A percentile compares a stretch with the other conserved stretches of the same genome.
Evolutionary conservation across 2,888 invertebrate genomes (phyloP).

Genomic region (Andrena trimmerana): DNA sequence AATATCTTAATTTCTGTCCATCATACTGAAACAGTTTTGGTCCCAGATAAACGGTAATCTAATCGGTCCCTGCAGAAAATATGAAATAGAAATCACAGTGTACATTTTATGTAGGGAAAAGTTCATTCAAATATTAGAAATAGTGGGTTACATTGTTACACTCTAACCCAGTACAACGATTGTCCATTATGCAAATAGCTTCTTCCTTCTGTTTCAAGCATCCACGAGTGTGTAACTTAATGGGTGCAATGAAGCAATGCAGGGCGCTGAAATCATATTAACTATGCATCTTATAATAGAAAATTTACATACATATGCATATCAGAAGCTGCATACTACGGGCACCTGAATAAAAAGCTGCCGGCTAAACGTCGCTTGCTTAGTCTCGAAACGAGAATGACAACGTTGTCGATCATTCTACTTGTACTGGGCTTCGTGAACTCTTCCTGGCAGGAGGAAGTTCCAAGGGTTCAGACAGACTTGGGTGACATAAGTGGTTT

Average conservation of each 20-base stretch:
- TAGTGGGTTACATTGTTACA: no score
- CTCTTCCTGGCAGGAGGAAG: not conserved
- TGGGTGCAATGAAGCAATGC: not conserved
- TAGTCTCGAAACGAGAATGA: not conserved
- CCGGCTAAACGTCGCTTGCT: not conserved
- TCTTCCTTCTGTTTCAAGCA: not conserved
- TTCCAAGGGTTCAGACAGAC: constrained; percentile 71
- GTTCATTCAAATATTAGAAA: not conserved
- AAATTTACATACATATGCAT: no score
- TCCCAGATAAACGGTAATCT: not conserved
- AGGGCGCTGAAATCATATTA: no score
- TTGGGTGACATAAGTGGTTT: constrained; percentile 74
- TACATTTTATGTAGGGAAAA: not conserved
- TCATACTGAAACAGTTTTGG: no score
- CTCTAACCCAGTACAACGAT: no score
- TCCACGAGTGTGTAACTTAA: not conserved
- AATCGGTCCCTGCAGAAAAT: not conserved
- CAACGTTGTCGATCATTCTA: constrained; percentile 4
- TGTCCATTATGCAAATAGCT: not conserved
- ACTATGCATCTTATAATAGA: no score
- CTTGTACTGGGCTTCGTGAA: not conserved
- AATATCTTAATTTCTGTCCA: no score
- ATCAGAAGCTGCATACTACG: no score
- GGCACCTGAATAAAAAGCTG: constrained; percentile 8
- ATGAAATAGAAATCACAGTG: no score